These are phyloP conservation scores for Autographa pulchrina DNA, from an alignment of 2,888 invertebrate species.

Conservation along the genomic window DNA sequence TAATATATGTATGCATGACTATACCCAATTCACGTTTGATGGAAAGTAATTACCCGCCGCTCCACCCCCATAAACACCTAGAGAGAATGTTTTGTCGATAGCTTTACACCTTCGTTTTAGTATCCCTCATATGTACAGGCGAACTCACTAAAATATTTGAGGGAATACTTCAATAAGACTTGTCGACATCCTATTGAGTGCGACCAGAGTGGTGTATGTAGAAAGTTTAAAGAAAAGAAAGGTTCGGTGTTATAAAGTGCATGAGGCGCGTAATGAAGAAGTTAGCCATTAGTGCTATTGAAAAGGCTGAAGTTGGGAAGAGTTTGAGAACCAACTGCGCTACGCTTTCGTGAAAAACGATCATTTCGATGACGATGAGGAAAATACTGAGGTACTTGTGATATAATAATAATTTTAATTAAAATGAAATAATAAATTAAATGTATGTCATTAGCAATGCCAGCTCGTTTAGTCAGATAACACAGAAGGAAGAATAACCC, in stretches of 20 bases:
- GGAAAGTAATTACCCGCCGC: constrained; percentile 60
- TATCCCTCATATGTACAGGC: constrained; percentile 56
- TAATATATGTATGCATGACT: constrained; percentile 54
- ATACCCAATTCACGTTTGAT: constrained; percentile 56
- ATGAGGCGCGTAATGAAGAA: constrained; percentile 51
- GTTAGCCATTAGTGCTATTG: constrained; percentile 67
- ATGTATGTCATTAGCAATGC: not conserved
- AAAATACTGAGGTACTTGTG: constrained; percentile 78
- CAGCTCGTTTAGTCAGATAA: not conserved
- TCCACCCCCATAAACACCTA: constrained; percentile 61
- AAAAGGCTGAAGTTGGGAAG: constrained; percentile 80
- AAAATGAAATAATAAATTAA: not conserved
- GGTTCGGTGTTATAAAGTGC: constrained; percentile 8
- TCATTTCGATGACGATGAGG: constrained; percentile 79
- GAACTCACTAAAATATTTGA: constrained; percentile 29
- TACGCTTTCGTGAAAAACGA: constrained; percentile 83
- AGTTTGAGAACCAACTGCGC: constrained; percentile 83
- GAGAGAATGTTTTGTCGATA: constrained; percentile 84
- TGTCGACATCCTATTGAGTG: not conserved
- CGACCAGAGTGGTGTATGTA: not conserved
- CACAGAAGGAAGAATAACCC: no score
- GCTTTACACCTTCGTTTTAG: constrained; percentile 76
- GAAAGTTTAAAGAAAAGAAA: not conserved
- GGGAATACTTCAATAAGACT: not conserved
- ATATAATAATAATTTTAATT: not conserved